Base-by-base conservation (phyloP, 2,888 invertebrate species). In the Melikaiella ostensackeni region DNA sequence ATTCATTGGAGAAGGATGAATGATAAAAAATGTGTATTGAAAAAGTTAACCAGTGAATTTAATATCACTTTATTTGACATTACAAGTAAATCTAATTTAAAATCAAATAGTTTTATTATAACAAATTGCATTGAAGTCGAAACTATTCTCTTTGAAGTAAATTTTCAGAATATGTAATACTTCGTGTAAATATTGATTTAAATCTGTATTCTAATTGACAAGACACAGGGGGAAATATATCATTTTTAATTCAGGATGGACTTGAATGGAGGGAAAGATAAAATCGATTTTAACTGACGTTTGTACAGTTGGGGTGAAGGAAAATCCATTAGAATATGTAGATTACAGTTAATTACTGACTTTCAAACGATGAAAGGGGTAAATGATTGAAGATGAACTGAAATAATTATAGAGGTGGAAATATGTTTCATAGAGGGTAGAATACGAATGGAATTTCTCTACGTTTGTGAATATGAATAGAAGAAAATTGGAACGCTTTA, bases 251-350 rank as follows among this genome's bases (percentile, higher is more conserved):
- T 11, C 30, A 30, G 50, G 6, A 11, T n/a, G 27, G 30, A 33
- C n/a, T 55, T 70, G n/a, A 55, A 70, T 55, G 46, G 30, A 19
- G 9, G n/a, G 19, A 50, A 70, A 55, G 42, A 30, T 70, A 70
- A 70, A 70, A 70, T 70, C 70, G 70, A 70, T 70, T 27, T 70
- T 46, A 55, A 38, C 50, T 46, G 64, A 59, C 19, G 59, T 61
- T 35, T 38, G 16, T 63, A 35, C 13, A 42, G 59, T 21, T 16
- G 66, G 24, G 38, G 76, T 66, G 35, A 35, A 66, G 46, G 64
- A 42, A 77, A 61, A 78, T 70, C 50, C 57, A 46, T 64, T 50
- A 55, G 76, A 78, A 74, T 79, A 76, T 74, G 63, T 42, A 78
- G 24, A 59, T 62, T 38, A 50, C 70, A 70, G 70, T 70, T 55